phyloP scores from a whole-genome alignment of 2,797 vertebrate genomes.

The Rhadinocentrus ornatus region DNA sequence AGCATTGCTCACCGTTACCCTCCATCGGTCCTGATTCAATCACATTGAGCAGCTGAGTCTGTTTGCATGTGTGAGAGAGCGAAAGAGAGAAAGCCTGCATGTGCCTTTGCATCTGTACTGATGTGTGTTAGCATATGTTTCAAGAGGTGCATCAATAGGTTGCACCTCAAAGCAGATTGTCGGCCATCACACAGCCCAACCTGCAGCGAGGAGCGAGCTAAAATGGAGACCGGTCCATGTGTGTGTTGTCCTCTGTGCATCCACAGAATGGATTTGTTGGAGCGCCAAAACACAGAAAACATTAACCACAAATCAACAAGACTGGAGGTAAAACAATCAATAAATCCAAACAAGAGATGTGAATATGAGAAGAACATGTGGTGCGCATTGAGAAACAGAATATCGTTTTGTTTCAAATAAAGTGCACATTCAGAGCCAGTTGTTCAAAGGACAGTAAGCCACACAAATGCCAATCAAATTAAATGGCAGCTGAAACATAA shows the following conservation, averaged over 20 bases:
- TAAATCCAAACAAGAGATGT: conserved; percentile 47
- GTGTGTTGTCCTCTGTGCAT: conserved; percentile 33
- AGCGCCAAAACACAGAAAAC: conserved; percentile 36
- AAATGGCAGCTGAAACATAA: conserved; percentile 75
- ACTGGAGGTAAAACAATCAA: conserved; percentile 63
- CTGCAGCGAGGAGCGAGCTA: conserved; percentile 58
- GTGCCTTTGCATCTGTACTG: not conserved
- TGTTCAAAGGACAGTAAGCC: conserved; percentile 58
- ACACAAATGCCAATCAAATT: conserved; percentile 72
- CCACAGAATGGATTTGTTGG: conserved; percentile 32
- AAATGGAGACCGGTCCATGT: conserved; percentile 68
- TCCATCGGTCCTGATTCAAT: conserved; percentile 67
- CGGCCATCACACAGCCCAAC: conserved; percentile 73
- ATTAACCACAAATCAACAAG: conserved; percentile 58
- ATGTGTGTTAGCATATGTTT: conserved; percentile 11
- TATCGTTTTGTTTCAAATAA: conserved; percentile 48
- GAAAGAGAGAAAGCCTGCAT: not conserved
- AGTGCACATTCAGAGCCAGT: conserved; percentile 62
- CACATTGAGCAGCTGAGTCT: conserved; percentile 8
- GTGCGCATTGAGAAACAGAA: conserved; percentile 26
- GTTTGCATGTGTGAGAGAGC: conserved; percentile 25
- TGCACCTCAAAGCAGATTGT: conserved; percentile 52
- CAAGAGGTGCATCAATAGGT: conserved; percentile 15
- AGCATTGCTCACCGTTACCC: conserved; percentile 67
- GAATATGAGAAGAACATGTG: conserved; percentile 54